Evolutionary conservation across 2,888 invertebrate genomes (phyloP).

Genomic region (Listrodromus nycthemerus): DNA sequence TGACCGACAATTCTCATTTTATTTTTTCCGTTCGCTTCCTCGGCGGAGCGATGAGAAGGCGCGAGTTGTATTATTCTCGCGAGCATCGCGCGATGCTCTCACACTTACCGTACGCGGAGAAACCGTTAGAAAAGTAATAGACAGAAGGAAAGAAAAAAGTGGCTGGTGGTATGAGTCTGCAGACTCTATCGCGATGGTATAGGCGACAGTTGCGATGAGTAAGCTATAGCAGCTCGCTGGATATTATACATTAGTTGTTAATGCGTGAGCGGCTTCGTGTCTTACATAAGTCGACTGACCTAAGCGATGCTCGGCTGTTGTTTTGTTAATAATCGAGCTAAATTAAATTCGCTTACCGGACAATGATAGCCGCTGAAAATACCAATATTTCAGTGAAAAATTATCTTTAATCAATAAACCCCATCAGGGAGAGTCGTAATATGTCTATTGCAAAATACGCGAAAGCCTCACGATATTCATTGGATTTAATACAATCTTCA

Average conservation of each 20-base stretch:
- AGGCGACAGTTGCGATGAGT: slow-evolving; percentile 15
- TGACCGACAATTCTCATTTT: slow-evolving; percentile 30
- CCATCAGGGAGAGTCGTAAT: too few relatives aligned
- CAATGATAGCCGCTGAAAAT: too few relatives aligned
- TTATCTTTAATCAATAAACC: too few relatives aligned
- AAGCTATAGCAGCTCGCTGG: slow-evolving; percentile 5
- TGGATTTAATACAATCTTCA: background rate
- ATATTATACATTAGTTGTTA: background rate
- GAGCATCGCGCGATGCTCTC: slow-evolving; percentile 27
- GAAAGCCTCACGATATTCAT: background rate
- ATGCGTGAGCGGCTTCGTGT: background rate
- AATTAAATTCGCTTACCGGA: background rate
- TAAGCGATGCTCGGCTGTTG: background rate
- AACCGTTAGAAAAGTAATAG: slow-evolving; percentile 73
- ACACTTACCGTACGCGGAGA: slow-evolving; percentile 41
- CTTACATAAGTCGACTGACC: background rate
- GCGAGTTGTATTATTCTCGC: slow-evolving; percentile 46
- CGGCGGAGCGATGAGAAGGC: slow-evolving; percentile 11
- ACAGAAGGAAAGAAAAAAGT: slow-evolving; percentile 45
- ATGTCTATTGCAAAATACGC: too few relatives aligned
- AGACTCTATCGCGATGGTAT: slow-evolving; percentile 16
- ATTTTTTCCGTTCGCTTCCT: background rate
- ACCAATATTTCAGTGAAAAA: background rate
- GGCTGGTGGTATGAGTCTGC: slow-evolving; percentile 5
- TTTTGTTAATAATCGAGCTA: background rate